Evolutionary conservation across 2,888 invertebrate species (phyloP).

Genomic region (Thereva unica): DNA sequence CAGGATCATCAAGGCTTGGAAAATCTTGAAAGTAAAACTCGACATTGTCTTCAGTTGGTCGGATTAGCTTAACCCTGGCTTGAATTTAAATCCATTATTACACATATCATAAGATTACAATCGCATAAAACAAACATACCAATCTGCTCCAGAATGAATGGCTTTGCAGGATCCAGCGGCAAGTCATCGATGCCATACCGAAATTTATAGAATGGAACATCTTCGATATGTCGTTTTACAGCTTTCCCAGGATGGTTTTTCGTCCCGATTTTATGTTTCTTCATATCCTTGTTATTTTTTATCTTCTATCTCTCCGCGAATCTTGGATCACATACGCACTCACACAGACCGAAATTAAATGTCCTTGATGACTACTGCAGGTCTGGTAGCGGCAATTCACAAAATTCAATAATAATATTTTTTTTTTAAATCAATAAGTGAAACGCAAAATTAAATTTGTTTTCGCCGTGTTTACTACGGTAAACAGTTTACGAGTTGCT

Average conservation of each 20-base stretch:
- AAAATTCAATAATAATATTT: too few species aligned
- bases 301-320: background rate
- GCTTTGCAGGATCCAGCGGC: slow-evolving; percentile 53
- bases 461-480: too few species aligned
- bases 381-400: too few species aligned
- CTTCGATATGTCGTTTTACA: slow-evolving; percentile 44
- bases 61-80: too few species aligned
- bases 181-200: slow-evolving; percentile 53
- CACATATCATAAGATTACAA: background rate
- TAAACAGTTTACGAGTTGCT: too few species aligned
- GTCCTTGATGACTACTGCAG: too few species aligned
- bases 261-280: slow-evolving; percentile 25
- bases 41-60: background rate
- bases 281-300: slow-evolving; percentile 17
- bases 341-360: too few species aligned
- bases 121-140: slow-evolving; percentile 36
- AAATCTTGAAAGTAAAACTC: background rate
- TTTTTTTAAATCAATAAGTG: too few species aligned
- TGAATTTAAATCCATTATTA: too few species aligned
- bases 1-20: too few species aligned
- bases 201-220: slow-evolving; percentile 55
- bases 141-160: slow-evolving; percentile 42
- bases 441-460: too few species aligned
- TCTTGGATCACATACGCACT: too few species aligned
- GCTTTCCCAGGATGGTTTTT: slow-evolving; percentile 12